Evolutionary conservation across 2,797 vertebrate genomes (phyloP), one percentile per base, ranked within the genome.

Genomic region (Macropodus opercularis): DNA sequence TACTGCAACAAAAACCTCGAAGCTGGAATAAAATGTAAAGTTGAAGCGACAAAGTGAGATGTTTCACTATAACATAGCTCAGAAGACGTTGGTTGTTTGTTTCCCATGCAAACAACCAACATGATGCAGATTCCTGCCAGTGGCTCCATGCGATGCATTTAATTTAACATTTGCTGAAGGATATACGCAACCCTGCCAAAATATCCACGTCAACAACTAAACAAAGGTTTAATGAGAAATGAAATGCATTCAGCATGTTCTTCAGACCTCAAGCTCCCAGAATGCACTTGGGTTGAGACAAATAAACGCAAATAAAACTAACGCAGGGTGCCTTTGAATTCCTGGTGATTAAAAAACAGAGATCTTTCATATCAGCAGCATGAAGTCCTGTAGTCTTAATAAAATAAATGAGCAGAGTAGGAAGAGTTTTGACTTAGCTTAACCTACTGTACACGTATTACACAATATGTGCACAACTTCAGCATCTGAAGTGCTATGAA

Each of bases 281-380:
- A 44, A 35, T 17, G 63, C 44, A 52, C 48, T 44, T 35, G 42
- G 7, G 3, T 36, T 40, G 38, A 12, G 43, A n/a, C n/a, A 17
- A 50, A 15, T 24, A 42, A 31, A 24, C 18, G 35, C 47, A 40
- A 59, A 55, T 59, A 50, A 44, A 47, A 70, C 52, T 40, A 23
- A 22, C 11, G 35, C 3, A 32, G 11, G 18, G 24, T 4, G 41
- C 13, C 35, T 53, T 69, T 44, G 42, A 68, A 54, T 26, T 10
- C 29, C 21, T 22, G 19, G 8, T 12, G 34, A 13, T 12, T 10
- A 18, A 22, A 22, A 32, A 11, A 43, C 8, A 41, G 21, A 17
- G 3, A 36, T 49, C 27, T 32, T 50, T 34, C 29, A 22, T 46
- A 4, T 21, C 26, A 15, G 12, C 39, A 22, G 2, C 29, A 27